Base-by-base conservation (phyloP, 2,113 vertebrate genomes). In the Bujurquina vittata region DNA sequence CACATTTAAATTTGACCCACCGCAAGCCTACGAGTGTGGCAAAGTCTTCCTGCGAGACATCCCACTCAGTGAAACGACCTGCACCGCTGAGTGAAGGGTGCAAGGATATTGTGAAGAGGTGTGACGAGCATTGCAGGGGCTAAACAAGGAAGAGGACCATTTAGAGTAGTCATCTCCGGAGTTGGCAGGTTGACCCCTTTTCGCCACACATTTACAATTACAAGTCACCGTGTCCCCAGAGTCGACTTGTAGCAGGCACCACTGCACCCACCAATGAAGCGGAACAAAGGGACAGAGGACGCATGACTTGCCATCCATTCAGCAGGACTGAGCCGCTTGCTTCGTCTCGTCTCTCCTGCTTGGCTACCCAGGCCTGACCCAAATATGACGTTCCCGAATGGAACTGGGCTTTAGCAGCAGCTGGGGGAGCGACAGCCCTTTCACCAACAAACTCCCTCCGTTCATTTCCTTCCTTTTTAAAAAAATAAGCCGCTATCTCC, bases 351-450 rank as follows among this genome's bases (percentile, higher is more conserved):
- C 85, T 84, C 83, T 89, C 84, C 86, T 90, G 92, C 92, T 92
- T 74, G 72, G 80, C 75, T 92, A 43, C 76, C 85, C 91, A 82
- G 82, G 80, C 86, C 89, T 93, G 93, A 94, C 93, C 94, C 92
- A 92, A 84, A 94, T 94, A 87, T 89, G 84, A 90, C 52, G 63
- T 46, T 56, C 82, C 81, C 10, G 7, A 84, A 92, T 54, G 75
- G 87, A 84, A 90, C 87, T 5, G 10, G 18, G 75, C 80, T 83
- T 83, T 57, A 84, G 78, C 81, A 84, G 80, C 91, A 86, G 81
- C 83, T 31, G 59, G 63, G 79, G 83, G 89, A 75, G 81, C 52
- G 60, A 63, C 83, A 77, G 84, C 77, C 88, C 77, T 84, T 85
- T 85, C 77, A 81, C 73, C 72, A 59, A 37, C 52, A 11, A 56